Evolutionary conservation across 1,140 invertebrate species (phyloP).

Genomic region (Drosophila pectinifera): DNA sequence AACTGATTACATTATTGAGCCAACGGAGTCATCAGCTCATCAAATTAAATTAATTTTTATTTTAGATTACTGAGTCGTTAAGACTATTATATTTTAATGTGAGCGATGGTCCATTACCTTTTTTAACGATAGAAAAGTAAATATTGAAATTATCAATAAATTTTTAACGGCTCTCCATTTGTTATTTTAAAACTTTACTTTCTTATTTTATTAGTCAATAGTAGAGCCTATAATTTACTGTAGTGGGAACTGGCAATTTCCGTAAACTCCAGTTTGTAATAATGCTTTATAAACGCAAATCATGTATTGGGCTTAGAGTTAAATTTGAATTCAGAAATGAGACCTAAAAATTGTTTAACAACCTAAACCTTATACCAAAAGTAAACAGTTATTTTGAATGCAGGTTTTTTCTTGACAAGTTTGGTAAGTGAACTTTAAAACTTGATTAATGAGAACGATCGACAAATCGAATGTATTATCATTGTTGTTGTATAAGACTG

Average conservation of each 20-base stretch:
- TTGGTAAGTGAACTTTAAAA: slow-evolving; percentile 71
- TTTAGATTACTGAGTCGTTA: too few species aligned
- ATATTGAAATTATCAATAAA: not conserved
- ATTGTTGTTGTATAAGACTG: slow-evolving; percentile 5
- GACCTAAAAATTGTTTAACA: slow-evolving; percentile 40
- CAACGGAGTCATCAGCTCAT: not conserved
- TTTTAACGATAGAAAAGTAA: not conserved
- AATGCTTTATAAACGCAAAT: slow-evolving; percentile 50
- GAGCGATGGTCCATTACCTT: not conserved
- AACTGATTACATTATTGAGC: not conserved
- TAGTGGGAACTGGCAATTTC: too few species aligned
- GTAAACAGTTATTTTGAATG: slow-evolving; percentile 52
- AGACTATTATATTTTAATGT: not conserved
- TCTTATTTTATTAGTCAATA: not conserved
- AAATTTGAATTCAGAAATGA: not conserved
- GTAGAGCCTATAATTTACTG: too few species aligned
- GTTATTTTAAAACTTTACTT: not conserved
- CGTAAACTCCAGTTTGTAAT: not conserved
- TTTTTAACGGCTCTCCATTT: not conserved
- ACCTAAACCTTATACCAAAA: slow-evolving; percentile 20
- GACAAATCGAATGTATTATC: slow-evolving; percentile 10
- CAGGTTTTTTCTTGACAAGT: slow-evolving; percentile 69
- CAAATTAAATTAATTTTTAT: not conserved
- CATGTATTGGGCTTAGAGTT: slow-evolving; percentile 9
- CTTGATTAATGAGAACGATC: slow-evolving; percentile 32